These are phyloP conservation scores for Macrotis lagotis DNA, from an alignment of 2,113 vertebrate species.

Conservation along the genomic window DNA sequence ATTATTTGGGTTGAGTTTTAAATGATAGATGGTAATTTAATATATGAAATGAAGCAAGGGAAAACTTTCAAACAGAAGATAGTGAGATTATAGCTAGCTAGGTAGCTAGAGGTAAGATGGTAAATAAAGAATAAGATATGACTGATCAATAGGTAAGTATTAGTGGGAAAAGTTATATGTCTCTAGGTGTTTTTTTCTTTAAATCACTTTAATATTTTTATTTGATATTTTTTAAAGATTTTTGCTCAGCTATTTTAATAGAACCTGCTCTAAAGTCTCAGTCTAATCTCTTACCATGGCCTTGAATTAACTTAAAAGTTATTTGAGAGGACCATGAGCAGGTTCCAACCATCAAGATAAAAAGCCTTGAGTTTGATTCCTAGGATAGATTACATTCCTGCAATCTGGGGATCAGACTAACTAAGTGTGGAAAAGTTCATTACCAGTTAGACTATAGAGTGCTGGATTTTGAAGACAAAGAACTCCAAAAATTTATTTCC, in stretches of 20 bases:
- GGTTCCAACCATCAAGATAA: background rate
- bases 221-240: background rate
- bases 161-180: background rate
- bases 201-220: background rate
- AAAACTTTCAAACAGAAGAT: background rate
- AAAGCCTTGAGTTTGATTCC: background rate
- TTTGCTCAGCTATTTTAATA: background rate
- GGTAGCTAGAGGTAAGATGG: too few relatives aligned
- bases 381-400: background rate
- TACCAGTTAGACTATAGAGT: background rate
- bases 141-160: conserved; percentile 8
- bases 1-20: background rate
- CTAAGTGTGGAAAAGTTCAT: background rate
- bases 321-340: background rate
- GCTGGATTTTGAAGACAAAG: background rate
- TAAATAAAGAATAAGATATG: background rate
- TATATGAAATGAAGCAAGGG: background rate
- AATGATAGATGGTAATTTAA: background rate
- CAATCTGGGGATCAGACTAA: background rate
- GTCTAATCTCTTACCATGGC: background rate
- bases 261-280: background rate
- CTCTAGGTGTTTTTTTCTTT: conserved; percentile 5
- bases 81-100: too few relatives aligned
- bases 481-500: background rate
- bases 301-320: background rate